Evolutionary conservation across 2,113 vertebrate genomes (phyloP).

Genomic region (Rhadina sibilatrix): DNA sequence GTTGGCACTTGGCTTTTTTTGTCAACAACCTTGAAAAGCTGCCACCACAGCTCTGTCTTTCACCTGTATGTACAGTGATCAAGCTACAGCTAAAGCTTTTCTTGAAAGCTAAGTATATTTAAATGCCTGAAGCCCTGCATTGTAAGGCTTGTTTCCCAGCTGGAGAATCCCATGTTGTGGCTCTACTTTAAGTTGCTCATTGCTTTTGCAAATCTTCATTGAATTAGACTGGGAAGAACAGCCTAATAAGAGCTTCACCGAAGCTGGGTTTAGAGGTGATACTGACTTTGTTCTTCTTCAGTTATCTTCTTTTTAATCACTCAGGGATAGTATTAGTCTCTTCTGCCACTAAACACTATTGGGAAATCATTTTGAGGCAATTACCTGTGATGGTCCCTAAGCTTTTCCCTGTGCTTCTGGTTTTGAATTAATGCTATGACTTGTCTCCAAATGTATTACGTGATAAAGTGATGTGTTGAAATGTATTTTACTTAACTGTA

Average conservation of each 20-base stretch:
- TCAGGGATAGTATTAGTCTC: not conserved
- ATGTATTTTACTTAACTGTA: not conserved
- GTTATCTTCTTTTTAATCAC: not conserved
- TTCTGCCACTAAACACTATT: not conserved
- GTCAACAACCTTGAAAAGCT: constrained; percentile 12
- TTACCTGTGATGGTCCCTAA: not conserved
- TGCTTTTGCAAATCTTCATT: not conserved
- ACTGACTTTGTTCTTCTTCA: not conserved
- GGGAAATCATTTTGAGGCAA: constrained; percentile 9
- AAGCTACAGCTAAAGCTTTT: not conserved
- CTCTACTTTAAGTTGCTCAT: not conserved
- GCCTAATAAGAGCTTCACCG: not conserved
- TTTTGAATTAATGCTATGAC: not conserved
- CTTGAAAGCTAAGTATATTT: not conserved
- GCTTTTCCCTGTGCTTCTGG: not conserved
- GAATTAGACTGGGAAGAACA: not conserved
- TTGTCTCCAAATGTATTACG: not conserved
- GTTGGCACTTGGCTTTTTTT: not conserved
- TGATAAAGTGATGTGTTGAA: not conserved
- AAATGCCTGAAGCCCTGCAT: not conserved
- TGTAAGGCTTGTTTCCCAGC: not conserved
- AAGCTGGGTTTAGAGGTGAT: not conserved
- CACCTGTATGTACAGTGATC: not conserved
- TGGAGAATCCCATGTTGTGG: not conserved
- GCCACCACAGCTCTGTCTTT: not conserved